phyloP scores from a whole-genome alignment of 2,113 vertebrate genomes.

The Passer domesticus region DNA sequence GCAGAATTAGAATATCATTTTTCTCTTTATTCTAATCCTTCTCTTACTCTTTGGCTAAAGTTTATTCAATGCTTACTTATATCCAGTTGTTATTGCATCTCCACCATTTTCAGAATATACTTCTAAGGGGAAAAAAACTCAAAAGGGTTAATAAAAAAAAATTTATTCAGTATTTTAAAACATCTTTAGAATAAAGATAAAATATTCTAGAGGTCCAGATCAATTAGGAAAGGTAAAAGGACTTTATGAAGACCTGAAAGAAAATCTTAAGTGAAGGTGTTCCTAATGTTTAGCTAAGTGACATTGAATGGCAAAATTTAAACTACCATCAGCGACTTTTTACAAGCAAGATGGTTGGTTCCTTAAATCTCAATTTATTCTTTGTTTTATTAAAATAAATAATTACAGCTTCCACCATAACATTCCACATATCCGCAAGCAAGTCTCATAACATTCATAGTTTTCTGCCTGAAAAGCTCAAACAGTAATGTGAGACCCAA shows the following conservation, averaged over 20 bases:
- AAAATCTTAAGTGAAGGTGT: background rate
- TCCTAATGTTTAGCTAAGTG: background rate
- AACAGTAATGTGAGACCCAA: background rate
- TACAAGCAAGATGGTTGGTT: fast-evolving
- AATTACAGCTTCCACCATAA: background rate
- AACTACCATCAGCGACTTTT: background rate
- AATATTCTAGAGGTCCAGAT: background rate
- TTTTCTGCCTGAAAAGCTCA: background rate
- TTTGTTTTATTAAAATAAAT: background rate
- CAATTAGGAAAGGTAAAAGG: background rate
- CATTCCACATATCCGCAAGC: background rate
- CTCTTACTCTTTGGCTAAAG: background rate
- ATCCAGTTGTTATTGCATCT: background rate
- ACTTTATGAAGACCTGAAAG: background rate
- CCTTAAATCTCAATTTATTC: background rate
- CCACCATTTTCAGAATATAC: background rate
- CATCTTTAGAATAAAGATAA: background rate
- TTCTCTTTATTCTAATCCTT: background rate
- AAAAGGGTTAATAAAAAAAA: background rate
- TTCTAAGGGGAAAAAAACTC: background rate
- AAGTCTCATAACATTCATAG: background rate
- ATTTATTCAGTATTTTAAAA: background rate
- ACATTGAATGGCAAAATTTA: background rate
- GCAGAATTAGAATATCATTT: background rate
- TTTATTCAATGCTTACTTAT: background rate